Conservation (phyloP, 1,140 invertebrate species). For the Homalodisca vitripennis region DNA sequence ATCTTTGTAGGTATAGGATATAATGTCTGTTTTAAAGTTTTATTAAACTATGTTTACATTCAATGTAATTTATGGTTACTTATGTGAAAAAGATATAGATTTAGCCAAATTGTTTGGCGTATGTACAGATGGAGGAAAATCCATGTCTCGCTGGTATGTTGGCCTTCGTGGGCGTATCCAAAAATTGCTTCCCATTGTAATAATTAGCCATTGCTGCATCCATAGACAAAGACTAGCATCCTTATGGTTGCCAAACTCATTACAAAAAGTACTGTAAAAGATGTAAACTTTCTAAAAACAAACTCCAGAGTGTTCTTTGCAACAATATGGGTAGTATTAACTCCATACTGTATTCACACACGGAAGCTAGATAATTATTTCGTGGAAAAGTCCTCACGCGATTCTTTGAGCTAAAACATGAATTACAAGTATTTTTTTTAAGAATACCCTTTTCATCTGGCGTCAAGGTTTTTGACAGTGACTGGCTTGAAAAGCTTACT, state of each 20-base stretch:
- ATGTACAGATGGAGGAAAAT: constrained; percentile 17
- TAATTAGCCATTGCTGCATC: constrained; percentile 35
- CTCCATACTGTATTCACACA: constrained; percentile 45
- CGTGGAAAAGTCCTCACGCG: constrained; percentile 46
- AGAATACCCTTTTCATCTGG: too few species aligned
- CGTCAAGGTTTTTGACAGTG: too few species aligned
- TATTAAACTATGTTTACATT: too few species aligned
- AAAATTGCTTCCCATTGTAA: too few species aligned
- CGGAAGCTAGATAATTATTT: constrained; percentile 45
- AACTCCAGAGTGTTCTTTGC: constrained; percentile 38
- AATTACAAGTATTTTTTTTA: constrained; percentile 39
- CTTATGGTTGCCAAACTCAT: constrained; percentile 22
- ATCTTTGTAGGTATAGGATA: too few species aligned
- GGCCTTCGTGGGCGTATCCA: too few species aligned
- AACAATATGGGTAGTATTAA: constrained; percentile 46
- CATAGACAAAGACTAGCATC: too few species aligned
- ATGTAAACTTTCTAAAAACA: constrained; percentile 37
- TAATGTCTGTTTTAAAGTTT: too few species aligned
- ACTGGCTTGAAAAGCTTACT: too few species aligned
- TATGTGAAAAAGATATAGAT: constrained; percentile 12
- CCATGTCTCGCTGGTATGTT: too few species aligned
- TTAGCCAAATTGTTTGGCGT: constrained; percentile 13
- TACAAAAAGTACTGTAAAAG: constrained; percentile 32
- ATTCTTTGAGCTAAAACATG: constrained; percentile 45
- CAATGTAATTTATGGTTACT: constrained; percentile 27